phyloP scores from a whole-genome alignment of 2,888 invertebrate species.

The Xestia ashworthii region DNA sequence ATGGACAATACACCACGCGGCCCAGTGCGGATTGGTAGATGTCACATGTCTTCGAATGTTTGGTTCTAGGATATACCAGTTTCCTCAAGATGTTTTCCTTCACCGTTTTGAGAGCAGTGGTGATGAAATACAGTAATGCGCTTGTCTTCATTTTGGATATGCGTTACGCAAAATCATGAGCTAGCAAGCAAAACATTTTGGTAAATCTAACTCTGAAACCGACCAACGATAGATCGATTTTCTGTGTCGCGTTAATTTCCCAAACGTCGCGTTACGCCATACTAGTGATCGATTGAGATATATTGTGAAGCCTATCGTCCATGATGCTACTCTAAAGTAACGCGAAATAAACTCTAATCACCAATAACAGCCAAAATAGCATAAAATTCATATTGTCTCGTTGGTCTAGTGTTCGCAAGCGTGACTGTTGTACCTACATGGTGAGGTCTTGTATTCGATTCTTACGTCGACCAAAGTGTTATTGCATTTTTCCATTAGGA shows the following conservation, averaged over 20 bases:
- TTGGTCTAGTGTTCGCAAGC: not conserved
- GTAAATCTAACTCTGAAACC: not conserved
- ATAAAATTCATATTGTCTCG: not conserved
- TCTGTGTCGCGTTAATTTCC: slow-evolving; percentile 12
- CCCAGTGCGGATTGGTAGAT: too few species aligned
- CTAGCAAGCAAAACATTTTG: slow-evolving; percentile 16
- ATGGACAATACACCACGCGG: too few species aligned
- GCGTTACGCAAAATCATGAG: not conserved
- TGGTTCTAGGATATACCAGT: too few species aligned
- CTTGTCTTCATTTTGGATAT: too few species aligned
- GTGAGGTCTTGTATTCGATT: not conserved
- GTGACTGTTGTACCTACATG: not conserved
- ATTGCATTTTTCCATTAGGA: not conserved
- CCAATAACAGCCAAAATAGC: not conserved
- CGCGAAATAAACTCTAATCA: not conserved
- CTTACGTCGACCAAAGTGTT: not conserved
- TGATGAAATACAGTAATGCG: too few species aligned
- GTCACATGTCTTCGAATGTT: too few species aligned
- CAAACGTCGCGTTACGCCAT: not conserved
- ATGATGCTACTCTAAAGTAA: not conserved
- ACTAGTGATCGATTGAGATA: slow-evolving; percentile 35
- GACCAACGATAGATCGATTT: slow-evolving; percentile 21
- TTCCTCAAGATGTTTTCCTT: too few species aligned
- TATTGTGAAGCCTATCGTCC: not conserved
- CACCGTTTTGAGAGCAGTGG: too few species aligned